phyloP scores from a whole-genome alignment of 2,113 vertebrate genomes.

The Nicator chloris region DNA sequence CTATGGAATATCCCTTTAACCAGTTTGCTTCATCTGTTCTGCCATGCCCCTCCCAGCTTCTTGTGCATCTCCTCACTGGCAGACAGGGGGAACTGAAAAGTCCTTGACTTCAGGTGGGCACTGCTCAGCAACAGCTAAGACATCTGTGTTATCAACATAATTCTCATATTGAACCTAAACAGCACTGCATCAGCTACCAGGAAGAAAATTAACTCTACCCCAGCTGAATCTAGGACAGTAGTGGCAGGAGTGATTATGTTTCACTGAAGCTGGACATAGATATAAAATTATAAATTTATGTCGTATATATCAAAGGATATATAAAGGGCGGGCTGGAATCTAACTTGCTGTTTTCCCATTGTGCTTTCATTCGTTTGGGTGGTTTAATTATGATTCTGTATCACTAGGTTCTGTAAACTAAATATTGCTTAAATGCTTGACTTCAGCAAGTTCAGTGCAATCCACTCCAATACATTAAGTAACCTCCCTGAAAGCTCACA shows the following conservation, averaged over 20 bases:
- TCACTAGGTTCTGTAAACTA: slow-evolving; percentile 4
- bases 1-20: not conserved
- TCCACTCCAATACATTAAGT: not conserved
- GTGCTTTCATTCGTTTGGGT: not conserved
- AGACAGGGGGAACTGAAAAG: not conserved
- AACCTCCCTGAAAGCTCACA: not conserved
- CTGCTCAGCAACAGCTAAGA: not conserved
- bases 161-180: not conserved
- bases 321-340: not conserved
- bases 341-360: not conserved
- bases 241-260: not conserved
- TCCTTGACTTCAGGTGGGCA: not conserved
- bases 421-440: slow-evolving; percentile 4
- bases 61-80: not conserved
- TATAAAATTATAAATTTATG: not conserved
- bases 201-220: not conserved
- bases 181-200: not conserved
- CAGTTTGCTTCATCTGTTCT: not conserved
- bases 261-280: not conserved
- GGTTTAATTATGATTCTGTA: not conserved
- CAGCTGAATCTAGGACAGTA: not conserved
- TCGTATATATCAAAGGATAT: not conserved
- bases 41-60: not conserved
- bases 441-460: not conserved
- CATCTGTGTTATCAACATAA: not conserved